Evolutionary conservation across 1,140 invertebrate genomes (phyloP).

Genomic region (Heliconius melpomene): DNA sequence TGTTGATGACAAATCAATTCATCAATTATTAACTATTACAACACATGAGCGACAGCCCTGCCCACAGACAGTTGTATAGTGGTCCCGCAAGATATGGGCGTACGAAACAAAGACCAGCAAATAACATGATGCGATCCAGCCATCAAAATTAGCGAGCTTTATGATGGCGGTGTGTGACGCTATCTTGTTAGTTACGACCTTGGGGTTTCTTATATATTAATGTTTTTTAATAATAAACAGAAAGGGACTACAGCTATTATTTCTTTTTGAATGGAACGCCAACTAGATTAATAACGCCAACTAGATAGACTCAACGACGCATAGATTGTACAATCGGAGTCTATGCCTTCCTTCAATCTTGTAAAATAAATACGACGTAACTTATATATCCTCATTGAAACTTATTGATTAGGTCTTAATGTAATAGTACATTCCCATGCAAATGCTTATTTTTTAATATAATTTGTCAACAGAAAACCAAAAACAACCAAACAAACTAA

Average conservation of each 20-base stretch:
- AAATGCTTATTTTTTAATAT: neutral
- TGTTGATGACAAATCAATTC: neutral
- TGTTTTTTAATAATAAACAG: too few species aligned
- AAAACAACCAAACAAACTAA: neutral
- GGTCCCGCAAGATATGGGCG: conserved; percentile 29
- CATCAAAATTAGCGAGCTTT: conserved; percentile 22
- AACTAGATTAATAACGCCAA: too few species aligned
- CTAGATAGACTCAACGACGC: too few species aligned
- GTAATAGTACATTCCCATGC: too few species aligned
- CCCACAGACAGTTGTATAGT: conserved; percentile 19
- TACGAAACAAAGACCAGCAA: conserved; percentile 37
- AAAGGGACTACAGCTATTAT: too few species aligned
- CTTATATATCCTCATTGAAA: too few species aligned
- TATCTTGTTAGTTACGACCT: conserved; percentile 7
- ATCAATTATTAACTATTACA: neutral
- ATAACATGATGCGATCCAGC: conserved; percentile 34
- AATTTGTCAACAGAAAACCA: neutral
- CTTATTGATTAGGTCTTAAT: too few species aligned
- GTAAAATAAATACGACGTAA: too few species aligned
- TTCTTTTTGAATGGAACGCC: too few species aligned
- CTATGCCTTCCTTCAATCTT: neutral
- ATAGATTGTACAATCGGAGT: too few species aligned
- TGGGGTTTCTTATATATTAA: neutral
- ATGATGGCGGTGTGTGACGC: conserved; percentile 16
- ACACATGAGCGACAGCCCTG: conserved; percentile 16